Base-by-base conservation (phyloP, 2,113 vertebrate genomes). In the Prochilodus magdalenae region DNA sequence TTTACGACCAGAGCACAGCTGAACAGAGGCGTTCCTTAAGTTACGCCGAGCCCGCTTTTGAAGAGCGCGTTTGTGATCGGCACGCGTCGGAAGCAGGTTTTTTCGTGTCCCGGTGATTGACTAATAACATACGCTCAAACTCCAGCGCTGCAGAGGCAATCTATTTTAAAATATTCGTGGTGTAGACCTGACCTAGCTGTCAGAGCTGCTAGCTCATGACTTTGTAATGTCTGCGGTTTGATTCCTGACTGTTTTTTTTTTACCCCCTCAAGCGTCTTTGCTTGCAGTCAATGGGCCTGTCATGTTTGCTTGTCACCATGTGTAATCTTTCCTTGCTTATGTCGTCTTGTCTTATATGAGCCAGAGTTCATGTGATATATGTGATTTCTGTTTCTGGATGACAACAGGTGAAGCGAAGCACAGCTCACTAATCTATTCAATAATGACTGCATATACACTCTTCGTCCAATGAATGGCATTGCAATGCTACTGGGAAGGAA, bases 71-170 rank as follows among this genome's bases (percentile, higher is more conserved):
- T 80, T 14, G 14, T 84, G 88, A 88, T 40, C 75, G 86, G 82
- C 88, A 84, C 36, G 44, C 75, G 67, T 84, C 80, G 78, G 86
- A 83, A 49, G 36, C 73, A 33, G 67, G 55, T 62, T 7, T 71
- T 82, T 77, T 84, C 40, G 44, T 60, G 75, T 84, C 60, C 60
- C 80, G 16, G 60, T 82, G 84, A 89, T 79, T 80, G 82, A 86
- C 86, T 86, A 51, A 76, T 74, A 87, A 88, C 81, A 86, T 74
- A 22, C 84, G 75, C 75, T 83, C 73, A 60, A 51, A 55, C 15
- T 77, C 78, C 55, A 74, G 76, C 55, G 62, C 84, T 63, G 47
- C 80, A 73, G 76, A 75, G 74, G 63, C 76, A 75, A 84, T 59
- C 36, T 77, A 73, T 79, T 53, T 65, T 78, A 79, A 85, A 66